Base-by-base conservation (phyloP, 2,797 vertebrate genomes). In the Acomys russatus region DNA sequence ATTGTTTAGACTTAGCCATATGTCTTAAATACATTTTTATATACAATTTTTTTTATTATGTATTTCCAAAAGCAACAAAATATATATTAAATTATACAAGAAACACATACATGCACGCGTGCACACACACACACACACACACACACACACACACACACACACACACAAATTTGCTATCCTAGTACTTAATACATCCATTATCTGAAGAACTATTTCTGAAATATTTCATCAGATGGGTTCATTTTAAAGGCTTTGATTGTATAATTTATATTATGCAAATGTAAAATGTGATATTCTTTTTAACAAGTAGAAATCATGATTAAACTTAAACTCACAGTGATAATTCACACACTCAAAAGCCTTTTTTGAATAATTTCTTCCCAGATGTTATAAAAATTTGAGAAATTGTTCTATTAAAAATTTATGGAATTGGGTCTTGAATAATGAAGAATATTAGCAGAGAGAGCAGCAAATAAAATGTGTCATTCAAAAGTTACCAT, bases 321-420 rank as follows among this genome's bases (percentile, higher is more conserved):
- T 92, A 92, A 93, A 77, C 30, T 59, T 91, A 87, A 88, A 90
- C 15, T 92, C 30, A 79, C 22, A 82, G 33, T 93, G 15, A 95
- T 77, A 90, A 92, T 95, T 93, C n/a, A 94, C 38, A 82, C 9
- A 88, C 38, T 96, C 86, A 73, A 92, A 88, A 90, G 17, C 3
- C 54, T 85, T 84, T 74, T 91, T 94, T 93, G 51, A 93, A 90
- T 85, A 95, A 93, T 90, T 85, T 96, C 63, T 92, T 91, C 10
- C 63, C 59, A 95, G 59, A 70, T 92, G 22, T 94, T 80, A 77
- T 66, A 88, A 0, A 94, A 76, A 11, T 92, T 84, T 93, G 83
- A 94, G 17, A 95, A 92, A 95, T 89, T 83, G 9, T 78, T 3
- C 12, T 38, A 95, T 79, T 93, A 83, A 94, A 95, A 83, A 83